phyloP scores from a whole-genome alignment of 2,888 invertebrate species.

The Mellilla xanthometata region DNA sequence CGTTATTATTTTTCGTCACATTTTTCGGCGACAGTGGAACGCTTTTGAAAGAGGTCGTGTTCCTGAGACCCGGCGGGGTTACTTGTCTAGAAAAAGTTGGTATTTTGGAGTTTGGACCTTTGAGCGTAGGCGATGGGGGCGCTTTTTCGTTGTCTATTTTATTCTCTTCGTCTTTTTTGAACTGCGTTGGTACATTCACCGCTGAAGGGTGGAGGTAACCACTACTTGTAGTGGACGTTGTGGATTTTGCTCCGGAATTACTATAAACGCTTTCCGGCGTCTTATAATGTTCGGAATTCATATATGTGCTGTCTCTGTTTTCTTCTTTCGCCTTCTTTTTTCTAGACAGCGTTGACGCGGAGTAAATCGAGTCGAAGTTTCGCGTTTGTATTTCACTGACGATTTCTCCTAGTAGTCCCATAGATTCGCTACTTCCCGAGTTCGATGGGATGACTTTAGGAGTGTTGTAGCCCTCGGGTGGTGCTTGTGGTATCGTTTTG shows the following conservation, averaged over 20 bases:
- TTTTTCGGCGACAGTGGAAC: slow-evolving; percentile 69
- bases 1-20: slow-evolving; percentile 47
- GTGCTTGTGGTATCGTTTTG: slow-evolving; percentile 59
- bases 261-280: slow-evolving; percentile 85
- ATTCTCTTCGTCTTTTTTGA: slow-evolving; percentile 52
- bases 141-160: slow-evolving; percentile 57
- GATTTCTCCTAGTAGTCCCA: slow-evolving; percentile 92
- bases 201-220: slow-evolving; percentile 89
- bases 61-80: slow-evolving; percentile 77
- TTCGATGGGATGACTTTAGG: slow-evolving; percentile 66
- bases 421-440: slow-evolving; percentile 85
- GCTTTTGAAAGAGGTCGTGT: slow-evolving; percentile 64
- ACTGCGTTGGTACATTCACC: slow-evolving; percentile 84
- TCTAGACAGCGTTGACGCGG: slow-evolving; percentile 87
- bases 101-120: slow-evolving; percentile 70
- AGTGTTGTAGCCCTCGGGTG: slow-evolving; percentile 75
- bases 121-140: slow-evolving; percentile 65
- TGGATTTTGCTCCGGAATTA: slow-evolving; percentile 84
- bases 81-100: slow-evolving; percentile 72
- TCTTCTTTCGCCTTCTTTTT: slow-evolving; percentile 82
- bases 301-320: slow-evolving; percentile 81
- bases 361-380: slow-evolving; percentile 94
- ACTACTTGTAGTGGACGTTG: slow-evolving; percentile 85
- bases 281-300: slow-evolving; percentile 83
- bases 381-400: slow-evolving; percentile 93